Base-by-base conservation (phyloP, 1,140 invertebrate species). In the Orchestia grillus region DNA sequence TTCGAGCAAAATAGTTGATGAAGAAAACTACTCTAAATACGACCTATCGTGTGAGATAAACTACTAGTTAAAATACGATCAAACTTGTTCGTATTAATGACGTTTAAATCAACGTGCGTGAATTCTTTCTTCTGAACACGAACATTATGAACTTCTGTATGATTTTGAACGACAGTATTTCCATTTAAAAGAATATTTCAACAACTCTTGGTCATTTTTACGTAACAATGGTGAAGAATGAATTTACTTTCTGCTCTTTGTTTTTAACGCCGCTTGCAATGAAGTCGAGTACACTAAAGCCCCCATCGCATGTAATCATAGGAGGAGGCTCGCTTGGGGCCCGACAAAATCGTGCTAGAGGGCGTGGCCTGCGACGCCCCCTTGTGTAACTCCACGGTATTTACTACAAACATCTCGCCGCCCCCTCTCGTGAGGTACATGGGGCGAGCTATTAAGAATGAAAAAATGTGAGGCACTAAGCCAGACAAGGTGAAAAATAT, bases 341-440 rank as follows among this genome's bases (percentile, higher is more conserved):
- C 11, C 62, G 62, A 36, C 62, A 77, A 77, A 77, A 77, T 77
- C 62, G 62, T 77, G 62, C 28, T 77, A 23, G 15, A 77, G 88
- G 88, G 88, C 88, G 88, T 90, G 88, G 88, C 88, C 88, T 90
- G 88, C 41, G 43, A 4, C 88, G 28, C 88, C 88, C 42, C 88
- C 88, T 90, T 42, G 88, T 90, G 41, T 90, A 90, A 90, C 88
- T 90, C 88, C 88, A 90, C 88, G 88, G 88, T 42, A 41, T 90
- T 90, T 90, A 90, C 88, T 42, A 90, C 88, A 90, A 90, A 90
- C 41, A 90, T 90, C 42, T 42, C 88, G 36, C 88, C 43, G 28
- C 43, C 88, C 87, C 62, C 62, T 77, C 28, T 23, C 11, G 11
- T 36, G 62, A 36, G 11, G 62, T 36, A 77, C 62, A 8, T 36